A percentile compares a stretch with the other conserved stretches of the same genome.
Evolutionary conservation across 2,888 invertebrate species (phyloP).

Genomic region (Chrysopilus asiliformis): DNA sequence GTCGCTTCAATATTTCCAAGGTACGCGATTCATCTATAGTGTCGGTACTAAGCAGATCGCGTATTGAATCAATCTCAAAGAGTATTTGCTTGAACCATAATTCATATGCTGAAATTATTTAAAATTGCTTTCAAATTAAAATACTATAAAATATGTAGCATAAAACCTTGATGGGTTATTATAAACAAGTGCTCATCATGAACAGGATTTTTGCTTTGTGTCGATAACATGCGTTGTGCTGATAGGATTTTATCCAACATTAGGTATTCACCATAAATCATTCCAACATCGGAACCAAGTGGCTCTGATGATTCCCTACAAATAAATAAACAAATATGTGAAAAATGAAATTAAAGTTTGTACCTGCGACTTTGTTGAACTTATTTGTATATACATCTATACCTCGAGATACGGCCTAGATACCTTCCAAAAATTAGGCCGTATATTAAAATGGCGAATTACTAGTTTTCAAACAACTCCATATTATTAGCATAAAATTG

Average conservation of each 20-base stretch:
- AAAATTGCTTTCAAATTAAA: background rate
- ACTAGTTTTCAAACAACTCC: no score
- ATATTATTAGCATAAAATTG: no score
- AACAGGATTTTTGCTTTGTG: constrained; percentile 56
- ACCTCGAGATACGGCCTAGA: no score
- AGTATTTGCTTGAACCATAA: constrained; percentile 99
- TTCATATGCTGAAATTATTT: constrained; percentile 65
- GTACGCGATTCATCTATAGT: constrained; percentile 83
- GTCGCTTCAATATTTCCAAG: constrained; percentile 78
- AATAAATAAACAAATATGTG: no score
- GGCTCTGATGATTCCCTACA: no score
- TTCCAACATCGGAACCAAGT: constrained; percentile 57
- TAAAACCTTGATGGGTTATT: constrained; percentile 87
- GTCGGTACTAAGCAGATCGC: constrained; percentile 59
- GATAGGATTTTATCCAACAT: constrained; percentile 75
- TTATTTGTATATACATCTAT: no score
- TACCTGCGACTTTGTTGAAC: no score
- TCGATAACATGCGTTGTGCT: constrained; percentile 70
- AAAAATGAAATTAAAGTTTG: no score
- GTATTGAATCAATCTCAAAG: constrained; percentile 88
- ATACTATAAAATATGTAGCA: background rate
- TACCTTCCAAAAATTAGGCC: no score
- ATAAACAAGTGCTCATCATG: constrained; percentile 98
- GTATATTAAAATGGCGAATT: no score
- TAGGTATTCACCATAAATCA: constrained; percentile 82